Base-by-base conservation (phyloP, 64 coral and sea anemone genomes). In the Anthopleura sola region DNA sequence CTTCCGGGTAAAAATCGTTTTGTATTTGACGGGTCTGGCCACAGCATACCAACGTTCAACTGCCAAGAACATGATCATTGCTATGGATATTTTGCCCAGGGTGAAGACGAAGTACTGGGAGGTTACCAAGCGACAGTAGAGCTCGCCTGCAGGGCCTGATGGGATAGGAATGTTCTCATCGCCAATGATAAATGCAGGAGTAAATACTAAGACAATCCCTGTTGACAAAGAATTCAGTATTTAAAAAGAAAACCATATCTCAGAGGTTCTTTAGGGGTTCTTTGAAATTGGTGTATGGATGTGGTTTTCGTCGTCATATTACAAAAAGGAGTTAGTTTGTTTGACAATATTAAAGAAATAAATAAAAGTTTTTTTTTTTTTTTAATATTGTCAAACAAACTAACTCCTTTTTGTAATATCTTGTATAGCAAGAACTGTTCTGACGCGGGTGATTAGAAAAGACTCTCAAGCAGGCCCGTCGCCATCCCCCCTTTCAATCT, bases 41-140 rank as follows among this genome's bases (percentile, higher is more conserved):
- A 85, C 78, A 17, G 88, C 88, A 57, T 85, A 90, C 88, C 83
- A 90, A 34, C 88, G 88, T 29, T 90, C 83, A 38, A 90, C 37
- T 10, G 88, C 88, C 29, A 90, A 51, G 19, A 49, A 74, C 82
- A 78, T 90, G 36, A 90, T 79, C 33, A 64, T 69, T 34, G 66
- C 82, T 24, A 90, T 62, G 24, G 88, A 86, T 17, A 90, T 62
- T 32, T 85, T 90, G 37, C 88, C 83, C 1, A 85, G 37, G 2
- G 88, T 85, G 55, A 90, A 90, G 12, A 85, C 24, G 33, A 90
- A 77, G 19, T 85, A 86, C 17, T 90, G 83, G 0, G 68, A 85
- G 51, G 60, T 85, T 36, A 90, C 29, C 12, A 90, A 6, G 1
- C 83, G 88, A 54, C 83, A 90, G 37, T 85, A 85, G 3, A 90